These are phyloP conservation scores for Herminia tarsipennalis DNA, from an alignment of 2,888 invertebrate genomes.

Conservation along the genomic window DNA sequence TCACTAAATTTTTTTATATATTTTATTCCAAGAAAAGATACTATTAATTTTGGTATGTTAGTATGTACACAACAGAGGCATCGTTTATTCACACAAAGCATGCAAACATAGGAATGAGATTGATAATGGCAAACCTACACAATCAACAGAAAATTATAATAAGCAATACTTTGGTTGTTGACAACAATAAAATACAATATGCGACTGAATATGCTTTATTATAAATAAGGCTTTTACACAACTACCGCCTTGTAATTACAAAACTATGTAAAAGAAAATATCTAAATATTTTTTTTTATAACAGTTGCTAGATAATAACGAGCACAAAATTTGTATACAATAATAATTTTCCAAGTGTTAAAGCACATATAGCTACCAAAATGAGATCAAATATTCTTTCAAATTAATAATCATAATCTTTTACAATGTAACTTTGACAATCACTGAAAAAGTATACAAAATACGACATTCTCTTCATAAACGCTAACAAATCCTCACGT, in stretches of 20 bases:
- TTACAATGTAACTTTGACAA: constrained; percentile 48
- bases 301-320: constrained; percentile 46
- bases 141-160: constrained; percentile 73
- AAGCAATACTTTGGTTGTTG: constrained; percentile 54
- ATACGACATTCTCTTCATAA: constrained; percentile 51
- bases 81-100: constrained; percentile 40
- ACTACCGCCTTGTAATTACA: constrained; percentile 72
- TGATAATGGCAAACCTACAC: constrained; percentile 85
- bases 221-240: constrained; percentile 80
- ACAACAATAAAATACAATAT: constrained; percentile 78
- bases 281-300: constrained; percentile 44
- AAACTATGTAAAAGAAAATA: constrained; percentile 63
- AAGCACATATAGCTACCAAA: constrained; percentile 47
- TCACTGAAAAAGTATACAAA: constrained; percentile 58
- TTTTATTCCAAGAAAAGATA: constrained; percentile 10
- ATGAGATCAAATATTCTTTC: constrained; percentile 57
- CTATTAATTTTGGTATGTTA: constrained; percentile 29
- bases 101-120: constrained; percentile 42
- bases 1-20: background rate
- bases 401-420: constrained; percentile 30
- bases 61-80: constrained; percentile 22
- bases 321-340: constrained; percentile 53
- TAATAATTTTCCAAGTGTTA: constrained; percentile 38
- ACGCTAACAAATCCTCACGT: constrained; percentile 38
- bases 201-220: constrained; percentile 82